Evolutionary conservation across 2,113 vertebrate species (phyloP).

Genomic region (Stegostoma tigrinum): DNA sequence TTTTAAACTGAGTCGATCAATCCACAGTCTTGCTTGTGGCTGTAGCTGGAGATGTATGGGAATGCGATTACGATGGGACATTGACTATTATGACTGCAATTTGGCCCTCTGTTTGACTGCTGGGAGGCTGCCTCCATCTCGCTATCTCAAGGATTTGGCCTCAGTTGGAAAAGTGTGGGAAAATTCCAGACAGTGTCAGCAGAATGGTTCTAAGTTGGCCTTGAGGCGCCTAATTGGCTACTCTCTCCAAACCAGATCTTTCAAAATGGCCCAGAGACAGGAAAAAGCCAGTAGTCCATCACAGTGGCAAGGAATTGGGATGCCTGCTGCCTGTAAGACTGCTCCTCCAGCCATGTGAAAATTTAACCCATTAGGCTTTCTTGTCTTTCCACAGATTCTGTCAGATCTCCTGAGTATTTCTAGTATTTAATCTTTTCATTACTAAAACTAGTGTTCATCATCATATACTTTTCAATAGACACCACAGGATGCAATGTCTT

Average conservation of each 20-base stretch:
- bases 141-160: neutral
- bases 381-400: neutral
- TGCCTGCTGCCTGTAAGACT: neutral
- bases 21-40: neutral
- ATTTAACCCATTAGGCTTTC: neutral
- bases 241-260: neutral
- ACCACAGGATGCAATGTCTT: neutral
- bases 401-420: neutral
- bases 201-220: no score
- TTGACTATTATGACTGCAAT: no score
- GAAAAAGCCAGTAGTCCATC: no score
- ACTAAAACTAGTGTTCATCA: neutral
- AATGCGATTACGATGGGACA: neutral
- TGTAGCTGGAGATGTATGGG: neutral
- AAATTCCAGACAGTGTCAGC: no score
- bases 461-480: neutral
- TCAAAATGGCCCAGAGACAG: neutral
- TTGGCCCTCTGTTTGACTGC: neutral
- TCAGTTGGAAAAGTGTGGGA: neutral
- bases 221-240: neutral
- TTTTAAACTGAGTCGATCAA: no score
- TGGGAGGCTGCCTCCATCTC: neutral
- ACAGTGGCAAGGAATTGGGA: neutral
- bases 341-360: neutral
- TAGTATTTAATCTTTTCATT: neutral